Base-by-base conservation (phyloP, 2,888 invertebrate species). In the Mimas tiliae region DNA sequence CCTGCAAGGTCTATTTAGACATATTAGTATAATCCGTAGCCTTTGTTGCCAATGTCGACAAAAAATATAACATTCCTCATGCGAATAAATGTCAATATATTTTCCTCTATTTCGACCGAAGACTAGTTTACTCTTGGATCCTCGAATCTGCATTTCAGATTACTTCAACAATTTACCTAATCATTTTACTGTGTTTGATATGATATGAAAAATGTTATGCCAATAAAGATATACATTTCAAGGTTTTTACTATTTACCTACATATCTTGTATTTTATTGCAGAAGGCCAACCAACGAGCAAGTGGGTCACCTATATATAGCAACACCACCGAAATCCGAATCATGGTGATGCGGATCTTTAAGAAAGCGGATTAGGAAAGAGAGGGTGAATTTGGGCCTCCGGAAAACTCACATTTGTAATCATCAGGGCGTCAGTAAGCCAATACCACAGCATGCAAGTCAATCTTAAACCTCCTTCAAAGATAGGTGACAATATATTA, bases 141-240 rank as follows among this genome's bases (percentile, higher is more conserved):
- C 42, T 42, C 19, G 58, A 19, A 6, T 27, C 52, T 14, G 14
- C 11, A 42, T 58, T 58, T 6, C 11, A 19, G 42, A 19, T 42
- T 58, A 58, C 58, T 42, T 58, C 42, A 58, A 58, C 42, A 58
- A 58, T 58, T 42, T 58, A n/a, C n/a, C n/a, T n/a, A 58, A 58
- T 42, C 55, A 16, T 16, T 38, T 38, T 21, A 21, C 19, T 19
- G 38, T 58, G 58, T 42, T 58, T 42, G 42, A 42, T 12, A 12
- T 58, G 16, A 42, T 58, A 42, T 42, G 9, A 58, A 58, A 42
- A 42, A 38, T 58, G 42, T 42, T 21, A 42, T 42, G 58, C 19
- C 19, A 19, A 58, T 42, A 58, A 58, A 58, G 58, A 9, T 55
- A 19, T 42, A 6, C 8, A 19, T 42, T 58, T 58, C 58, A 58